Evolutionary conservation across 1,140 invertebrate genomes (phyloP).

Genomic region (Alviniconcha marisindica): DNA sequence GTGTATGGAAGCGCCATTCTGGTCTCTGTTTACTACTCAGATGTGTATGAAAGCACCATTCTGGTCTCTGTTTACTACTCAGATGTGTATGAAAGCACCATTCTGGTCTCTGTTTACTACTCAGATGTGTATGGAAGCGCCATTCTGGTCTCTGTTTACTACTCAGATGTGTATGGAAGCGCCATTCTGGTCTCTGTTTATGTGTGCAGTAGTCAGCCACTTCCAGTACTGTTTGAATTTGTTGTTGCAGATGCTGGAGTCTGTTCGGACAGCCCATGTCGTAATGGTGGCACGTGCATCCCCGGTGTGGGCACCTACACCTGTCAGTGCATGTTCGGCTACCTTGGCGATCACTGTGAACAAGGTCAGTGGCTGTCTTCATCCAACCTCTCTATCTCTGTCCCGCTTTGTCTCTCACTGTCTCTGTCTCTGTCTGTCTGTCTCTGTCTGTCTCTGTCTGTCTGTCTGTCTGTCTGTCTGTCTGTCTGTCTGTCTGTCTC

Average conservation of each 20-base stretch:
- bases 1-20: too few relatives aligned
- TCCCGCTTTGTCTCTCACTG: not conserved
- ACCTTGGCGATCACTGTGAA: slow-evolving; percentile 95
- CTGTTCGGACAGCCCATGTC: slow-evolving; percentile 65
- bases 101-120: too few relatives aligned
- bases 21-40: too few relatives aligned
- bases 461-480: not conserved
- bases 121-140: too few relatives aligned
- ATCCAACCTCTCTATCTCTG: not conserved
- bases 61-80: too few relatives aligned
- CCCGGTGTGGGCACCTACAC: slow-evolving; percentile 82
- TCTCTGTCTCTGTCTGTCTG: not conserved
- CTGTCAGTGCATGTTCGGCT: slow-evolving; percentile 91
- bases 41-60: too few relatives aligned
- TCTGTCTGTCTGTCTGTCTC: not conserved
- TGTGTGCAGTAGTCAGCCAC: too few relatives aligned
- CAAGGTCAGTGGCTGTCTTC: slow-evolving; percentile 77
- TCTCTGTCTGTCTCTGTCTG: not conserved
- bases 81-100: too few relatives aligned
- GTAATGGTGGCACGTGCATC: slow-evolving; percentile 68
- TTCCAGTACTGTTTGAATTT: too few relatives aligned
- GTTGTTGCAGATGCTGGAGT: slow-evolving; percentile 54
- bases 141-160: too few relatives aligned
- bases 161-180: too few relatives aligned
- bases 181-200: too few relatives aligned